Base-by-base conservation (phyloP, 1,140 invertebrate genomes). In the Triops cancriformis region DNA sequence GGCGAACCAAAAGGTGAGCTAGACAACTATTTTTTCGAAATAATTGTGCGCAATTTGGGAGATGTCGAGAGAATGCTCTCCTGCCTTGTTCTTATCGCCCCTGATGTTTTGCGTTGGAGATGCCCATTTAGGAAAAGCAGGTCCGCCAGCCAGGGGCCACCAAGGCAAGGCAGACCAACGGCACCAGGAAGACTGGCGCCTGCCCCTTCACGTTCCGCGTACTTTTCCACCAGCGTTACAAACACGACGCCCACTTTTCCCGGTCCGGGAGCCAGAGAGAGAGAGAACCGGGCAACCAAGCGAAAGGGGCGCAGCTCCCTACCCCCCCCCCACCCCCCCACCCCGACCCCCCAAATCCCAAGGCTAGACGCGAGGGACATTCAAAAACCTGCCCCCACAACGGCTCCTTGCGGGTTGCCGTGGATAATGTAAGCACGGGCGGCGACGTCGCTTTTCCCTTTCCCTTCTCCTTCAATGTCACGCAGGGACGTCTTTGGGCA, bases 131-230 rank as follows among this genome's bases (percentile, higher is more conserved):
- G 51, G 51, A 64, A 64, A 64, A 64, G 51, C 18, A 64, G 51
- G 51, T 18, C 51, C 51, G 51, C 51, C 51, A 64, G 51, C 51
- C 51, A 64, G 51, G 51, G 51, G 51, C 51, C 51, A 64, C 51
- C 51, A 64, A 64, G 14, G 51, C 51, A 64, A 64, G 51, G 51
- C 51, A 64, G 51, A 64, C 51, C 51, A 64, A 64, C 51, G 51
- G 51, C 51, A 64, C 51, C 51, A 64, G 51, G 51, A 64, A 64
- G 51, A 64, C 51, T 64, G 51, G 51, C 51, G 51, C 51, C 51
- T 64, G 51, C 51, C 51, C 51, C 51, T 64, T 64, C 51, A 64
- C 51, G 51, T 64, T 64, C 51, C 51, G 51, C 51, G 51, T 18
- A 64, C 51, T 64, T 64, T 64, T 64, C 51, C 51, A 64, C 51